A percentile compares a stretch with the other conserved stretches of the same genome.
phyloP scores from a whole-genome alignment of 2,888 invertebrate species.

The Drosophila picticornis region DNA sequence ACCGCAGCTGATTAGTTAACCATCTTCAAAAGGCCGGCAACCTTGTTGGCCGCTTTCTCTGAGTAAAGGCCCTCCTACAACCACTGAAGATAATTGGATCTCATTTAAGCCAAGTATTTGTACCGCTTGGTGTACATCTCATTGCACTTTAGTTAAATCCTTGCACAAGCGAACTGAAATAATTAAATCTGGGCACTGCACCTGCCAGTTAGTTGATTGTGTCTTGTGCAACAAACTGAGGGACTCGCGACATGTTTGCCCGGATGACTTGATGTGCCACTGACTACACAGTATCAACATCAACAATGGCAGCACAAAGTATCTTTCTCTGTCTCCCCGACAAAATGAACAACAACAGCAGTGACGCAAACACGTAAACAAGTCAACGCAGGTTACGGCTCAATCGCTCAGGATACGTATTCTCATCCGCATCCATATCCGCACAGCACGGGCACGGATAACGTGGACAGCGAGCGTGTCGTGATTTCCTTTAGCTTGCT shows the following conservation, averaged over 20 bases:
- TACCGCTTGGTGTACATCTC: neutral
- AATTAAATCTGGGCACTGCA: slow-evolving; percentile 19
- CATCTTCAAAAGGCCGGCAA: neutral
- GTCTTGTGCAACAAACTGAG: slow-evolving; percentile 15
- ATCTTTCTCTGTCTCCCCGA: neutral
- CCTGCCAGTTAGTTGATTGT: slow-evolving; percentile 7
- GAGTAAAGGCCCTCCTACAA: too few species aligned
- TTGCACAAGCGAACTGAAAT: slow-evolving; percentile 12
- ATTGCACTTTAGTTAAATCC: slow-evolving; percentile 5
- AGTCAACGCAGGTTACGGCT: slow-evolving; percentile 73
- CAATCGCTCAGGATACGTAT: slow-evolving; percentile 64
- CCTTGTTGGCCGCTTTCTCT: neutral
- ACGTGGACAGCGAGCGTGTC: slow-evolving; percentile 36
- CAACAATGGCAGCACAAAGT: slow-evolving; percentile 46
- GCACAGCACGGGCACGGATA: slow-evolving; percentile 9
- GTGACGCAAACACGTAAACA: slow-evolving; percentile 70
- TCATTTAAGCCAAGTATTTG: slow-evolving; percentile 4
- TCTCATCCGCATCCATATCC: slow-evolving; percentile 12
- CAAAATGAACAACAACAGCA: slow-evolving; percentile 22
- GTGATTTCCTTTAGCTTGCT: slow-evolving; percentile 58
- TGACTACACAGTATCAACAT: slow-evolving; percentile 20
- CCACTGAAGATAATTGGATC: neutral
- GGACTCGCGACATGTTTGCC: slow-evolving; percentile 23
- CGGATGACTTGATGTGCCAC: slow-evolving; percentile 50
- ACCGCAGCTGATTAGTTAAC: neutral